phyloP scores from a whole-genome alignment of 1,140 invertebrate genomes.

The Glossosoma conforme region DNA sequence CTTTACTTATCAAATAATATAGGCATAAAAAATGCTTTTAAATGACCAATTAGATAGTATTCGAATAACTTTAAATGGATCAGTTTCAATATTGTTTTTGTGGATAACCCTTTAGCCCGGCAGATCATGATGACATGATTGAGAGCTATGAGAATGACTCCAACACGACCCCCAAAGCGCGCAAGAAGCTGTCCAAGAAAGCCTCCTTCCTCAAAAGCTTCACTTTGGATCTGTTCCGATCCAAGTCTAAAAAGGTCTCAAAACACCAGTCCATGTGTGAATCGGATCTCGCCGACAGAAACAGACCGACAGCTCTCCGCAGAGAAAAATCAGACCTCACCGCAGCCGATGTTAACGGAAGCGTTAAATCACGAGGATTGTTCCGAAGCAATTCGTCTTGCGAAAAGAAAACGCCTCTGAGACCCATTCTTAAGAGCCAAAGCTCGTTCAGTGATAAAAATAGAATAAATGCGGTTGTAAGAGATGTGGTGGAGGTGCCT shows the following conservation, averaged over 20 bases:
- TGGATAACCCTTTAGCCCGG: constrained; percentile 43
- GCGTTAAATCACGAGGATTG: constrained; percentile 44
- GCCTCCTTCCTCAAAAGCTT: constrained; percentile 51
- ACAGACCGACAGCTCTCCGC: constrained; percentile 39
- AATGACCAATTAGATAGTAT: too few relatives aligned
- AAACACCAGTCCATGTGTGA: constrained; percentile 49
- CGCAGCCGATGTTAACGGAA: constrained; percentile 39
- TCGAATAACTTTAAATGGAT: neutral
- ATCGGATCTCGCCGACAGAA: constrained; percentile 37
- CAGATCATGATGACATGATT: constrained; percentile 42
- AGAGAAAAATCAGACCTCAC: constrained; percentile 46
- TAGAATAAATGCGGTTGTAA: constrained; percentile 1
- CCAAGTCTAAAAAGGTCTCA: constrained; percentile 48
- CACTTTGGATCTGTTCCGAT: constrained; percentile 48
- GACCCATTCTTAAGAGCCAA: constrained; percentile 48
- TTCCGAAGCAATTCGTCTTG: constrained; percentile 49
- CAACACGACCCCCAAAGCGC: constrained; percentile 48
- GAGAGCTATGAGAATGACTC: constrained; percentile 46
- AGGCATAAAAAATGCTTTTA: too few relatives aligned
- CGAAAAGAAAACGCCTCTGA: constrained; percentile 41
- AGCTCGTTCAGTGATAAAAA: constrained; percentile 47
- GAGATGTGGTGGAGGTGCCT: neutral
- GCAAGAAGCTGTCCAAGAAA: constrained; percentile 52
- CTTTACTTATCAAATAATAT: too few relatives aligned
- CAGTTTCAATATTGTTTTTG: constrained; percentile 16